phyloP scores from a whole-genome alignment of 2,113 vertebrate genomes.

The Lamprologus sp. region DNA sequence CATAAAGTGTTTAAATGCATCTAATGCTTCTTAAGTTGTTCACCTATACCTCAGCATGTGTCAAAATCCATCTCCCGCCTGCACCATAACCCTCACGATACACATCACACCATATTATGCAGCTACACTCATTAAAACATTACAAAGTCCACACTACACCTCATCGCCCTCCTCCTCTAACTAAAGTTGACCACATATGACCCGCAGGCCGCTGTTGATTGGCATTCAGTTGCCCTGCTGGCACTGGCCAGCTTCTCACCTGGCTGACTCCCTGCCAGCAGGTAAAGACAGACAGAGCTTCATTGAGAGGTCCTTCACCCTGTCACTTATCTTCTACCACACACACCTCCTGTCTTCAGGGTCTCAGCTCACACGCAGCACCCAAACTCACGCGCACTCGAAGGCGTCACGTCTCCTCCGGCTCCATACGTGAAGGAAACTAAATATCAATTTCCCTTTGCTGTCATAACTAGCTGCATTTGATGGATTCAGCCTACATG shows the following conservation, averaged over 20 bases:
- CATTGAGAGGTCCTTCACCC: constrained; percentile 37
- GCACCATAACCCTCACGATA: background rate
- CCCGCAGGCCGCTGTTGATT: constrained; percentile 40
- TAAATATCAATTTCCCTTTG: constrained; percentile 36
- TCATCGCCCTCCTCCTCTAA: background rate
- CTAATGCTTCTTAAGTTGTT: background rate
- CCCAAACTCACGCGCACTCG: background rate
- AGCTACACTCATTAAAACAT: constrained; percentile 8
- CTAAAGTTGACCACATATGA: constrained; percentile 3
- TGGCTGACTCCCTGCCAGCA: constrained; percentile 29
- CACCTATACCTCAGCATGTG: background rate
- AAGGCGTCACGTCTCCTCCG: background rate
- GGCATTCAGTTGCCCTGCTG: constrained; percentile 40
- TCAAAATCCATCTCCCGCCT: background rate
- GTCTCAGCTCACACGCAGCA: background rate
- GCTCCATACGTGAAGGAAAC: background rate
- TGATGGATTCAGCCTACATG: constrained; percentile 40
- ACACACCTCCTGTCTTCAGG: background rate
- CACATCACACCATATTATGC: background rate
- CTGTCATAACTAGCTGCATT: constrained; percentile 12
- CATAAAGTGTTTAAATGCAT: background rate
- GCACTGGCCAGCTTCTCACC: constrained; percentile 26
- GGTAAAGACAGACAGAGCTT: constrained; percentile 13
- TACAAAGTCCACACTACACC: background rate
- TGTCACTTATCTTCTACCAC: constrained; percentile 19